Evolutionary conservation across 2,797 vertebrate species (phyloP).

Genomic region (Ctenopoma kingsleyae): DNA sequence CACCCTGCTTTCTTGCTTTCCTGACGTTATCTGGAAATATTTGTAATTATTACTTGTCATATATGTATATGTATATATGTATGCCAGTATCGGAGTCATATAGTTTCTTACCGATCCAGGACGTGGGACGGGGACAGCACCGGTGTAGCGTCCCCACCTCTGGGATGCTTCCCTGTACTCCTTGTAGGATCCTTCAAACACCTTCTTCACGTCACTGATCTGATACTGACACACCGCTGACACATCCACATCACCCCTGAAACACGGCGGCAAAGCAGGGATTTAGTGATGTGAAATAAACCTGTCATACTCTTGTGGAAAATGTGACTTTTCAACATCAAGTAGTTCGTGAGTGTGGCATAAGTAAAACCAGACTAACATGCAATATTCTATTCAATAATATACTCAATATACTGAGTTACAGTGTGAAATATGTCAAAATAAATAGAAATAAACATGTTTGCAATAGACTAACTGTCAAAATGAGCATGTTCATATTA

Average conservation of each 20-base stretch:
- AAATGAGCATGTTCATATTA: not conserved
- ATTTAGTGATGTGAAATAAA: slow-evolving; percentile 55
- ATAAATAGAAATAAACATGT: not conserved
- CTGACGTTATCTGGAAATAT: slow-evolving; percentile 7
- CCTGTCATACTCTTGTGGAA: slow-evolving; percentile 21
- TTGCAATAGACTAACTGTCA: not conserved
- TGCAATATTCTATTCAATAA: too few relatives aligned
- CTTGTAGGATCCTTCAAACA: slow-evolving; percentile 94
- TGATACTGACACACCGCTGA: slow-evolving; percentile 94
- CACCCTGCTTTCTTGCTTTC: not conserved
- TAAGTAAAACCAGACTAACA: not conserved
- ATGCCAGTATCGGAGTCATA: not conserved
- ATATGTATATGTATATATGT: too few relatives aligned
- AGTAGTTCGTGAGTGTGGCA: not conserved
- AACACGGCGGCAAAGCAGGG: slow-evolving; percentile 30
- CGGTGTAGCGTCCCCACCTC: slow-evolving; percentile 91
- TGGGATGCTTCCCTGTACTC: slow-evolving; percentile 92
- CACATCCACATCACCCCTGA: slow-evolving; percentile 94
- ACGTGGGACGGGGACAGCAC: slow-evolving; percentile 88
- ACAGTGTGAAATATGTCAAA: too few relatives aligned
- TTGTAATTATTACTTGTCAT: slow-evolving; percentile 3
- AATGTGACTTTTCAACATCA: slow-evolving; percentile 23
- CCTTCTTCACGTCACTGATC: slow-evolving; percentile 90
- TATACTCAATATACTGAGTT: slow-evolving; percentile 8
- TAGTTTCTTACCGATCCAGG: slow-evolving; percentile 91